Evolutionary conservation across 2,888 invertebrate genomes (phyloP), one percentile per base, ranked within the genome.

Genomic region (Pherbina coryleti): DNA sequence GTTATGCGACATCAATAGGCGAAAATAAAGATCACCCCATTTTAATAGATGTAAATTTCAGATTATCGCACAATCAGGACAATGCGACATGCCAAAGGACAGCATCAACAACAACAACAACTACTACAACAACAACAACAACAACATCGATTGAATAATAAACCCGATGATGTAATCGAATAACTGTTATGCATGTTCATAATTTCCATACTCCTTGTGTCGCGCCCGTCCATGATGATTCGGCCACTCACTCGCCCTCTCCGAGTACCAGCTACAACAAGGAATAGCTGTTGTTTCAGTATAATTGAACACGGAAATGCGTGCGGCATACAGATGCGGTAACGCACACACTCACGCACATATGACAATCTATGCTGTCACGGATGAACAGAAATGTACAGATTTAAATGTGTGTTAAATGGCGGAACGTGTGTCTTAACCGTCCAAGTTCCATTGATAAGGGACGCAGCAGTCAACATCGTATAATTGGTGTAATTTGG

Each of bases 161-260:
- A 34, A n/a, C 17, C 44, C 74, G 64, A 74, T 74, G 74, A 74
- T 74, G 74, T 74, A 74, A 74, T 74, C 74, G 74, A 74, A 74
- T 64, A 22, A 71, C n/a, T 73, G 62, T 37, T 31, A 57, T 64
- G 64, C 31, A 19, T 64, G 66, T 19, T 66, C 28, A 74, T 64
- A 74, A 64, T 62, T 62, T 64, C 14, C 44, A 66, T 74, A 57
- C 49, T 49, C 19, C 9, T 44, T 7, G 14, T 7, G 11, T 44
- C 11, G 44, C 44, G 11, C 44, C 44, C 44, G 11, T 44, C 44
- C 2, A 44, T 44, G 44, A 44, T 44, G 44, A 44, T 44, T 44
- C 44, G 44, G 44, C 44, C 51, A 22, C 60, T 22, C 19, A 37
- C 14, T 73, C 73, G 31, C 28, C 60, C 11, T 14, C 34, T 31